phyloP scores from a whole-genome alignment of 2,797 vertebrate species.

The Morus bassanus region DNA sequence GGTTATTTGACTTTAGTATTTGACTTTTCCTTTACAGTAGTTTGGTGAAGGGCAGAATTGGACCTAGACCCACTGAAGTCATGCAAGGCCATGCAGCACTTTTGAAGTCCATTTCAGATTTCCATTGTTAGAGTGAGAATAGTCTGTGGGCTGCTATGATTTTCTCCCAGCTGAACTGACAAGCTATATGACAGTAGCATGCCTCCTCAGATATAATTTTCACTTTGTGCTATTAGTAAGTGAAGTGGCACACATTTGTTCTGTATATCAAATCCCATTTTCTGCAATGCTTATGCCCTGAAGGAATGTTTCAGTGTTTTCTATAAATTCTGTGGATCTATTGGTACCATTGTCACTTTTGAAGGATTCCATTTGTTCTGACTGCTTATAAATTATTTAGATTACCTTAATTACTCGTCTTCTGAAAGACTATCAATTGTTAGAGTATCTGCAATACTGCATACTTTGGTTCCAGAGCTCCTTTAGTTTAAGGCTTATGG shows the following conservation, averaged over 20 bases:
- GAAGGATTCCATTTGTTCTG: background rate
- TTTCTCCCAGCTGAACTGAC: background rate
- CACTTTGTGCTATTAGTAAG: background rate
- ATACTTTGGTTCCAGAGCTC: background rate
- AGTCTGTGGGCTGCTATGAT: background rate
- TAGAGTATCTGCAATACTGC: background rate
- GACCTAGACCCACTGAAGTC: background rate
- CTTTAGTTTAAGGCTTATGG: background rate
- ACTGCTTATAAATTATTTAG: background rate
- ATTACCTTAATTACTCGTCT: background rate
- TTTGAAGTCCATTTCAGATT: background rate
- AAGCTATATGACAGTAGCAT: background rate
- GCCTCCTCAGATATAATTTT: background rate
- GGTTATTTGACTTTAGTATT: background rate
- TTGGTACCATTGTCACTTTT: background rate
- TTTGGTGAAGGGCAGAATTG: background rate
- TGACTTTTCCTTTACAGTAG: background rate
- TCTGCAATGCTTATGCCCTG: background rate
- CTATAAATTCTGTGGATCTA: background rate
- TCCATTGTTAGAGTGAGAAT: background rate
- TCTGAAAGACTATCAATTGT: background rate
- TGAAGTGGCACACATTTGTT: background rate
- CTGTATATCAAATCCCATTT: background rate
- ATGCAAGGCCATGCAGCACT: fast-evolving
- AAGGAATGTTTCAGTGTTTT: background rate